Conservation (phyloP, 2,888 invertebrate species). For the Strigamia maritima region DNA sequence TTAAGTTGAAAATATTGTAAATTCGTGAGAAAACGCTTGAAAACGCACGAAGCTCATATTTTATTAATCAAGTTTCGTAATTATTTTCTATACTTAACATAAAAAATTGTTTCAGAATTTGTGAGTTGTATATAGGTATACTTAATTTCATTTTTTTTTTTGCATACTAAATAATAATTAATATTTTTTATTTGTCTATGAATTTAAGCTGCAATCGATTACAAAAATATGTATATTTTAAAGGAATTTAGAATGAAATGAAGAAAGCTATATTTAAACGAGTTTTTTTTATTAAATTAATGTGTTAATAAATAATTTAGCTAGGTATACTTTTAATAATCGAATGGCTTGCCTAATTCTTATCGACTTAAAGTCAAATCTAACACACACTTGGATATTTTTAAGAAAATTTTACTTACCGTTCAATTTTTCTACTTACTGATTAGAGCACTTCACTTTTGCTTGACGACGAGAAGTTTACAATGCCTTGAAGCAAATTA, state of each 20-base stretch:
- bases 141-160: slow-evolving; percentile 3
- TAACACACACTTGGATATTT: neutral
- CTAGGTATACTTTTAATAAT: neutral
- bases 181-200: neutral
- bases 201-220: neutral
- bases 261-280: slow-evolving; percentile 5
- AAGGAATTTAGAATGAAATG: slow-evolving; percentile 19
- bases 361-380: neutral
- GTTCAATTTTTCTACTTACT: neutral
- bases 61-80: slow-evolving; percentile 22
- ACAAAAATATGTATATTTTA: neutral
- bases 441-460: slow-evolving; percentile 4
- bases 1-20: neutral
- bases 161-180: neutral
- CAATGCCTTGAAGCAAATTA: too few species aligned
- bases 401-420: neutral
- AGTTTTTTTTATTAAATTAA: neutral
- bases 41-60: neutral
- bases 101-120: slow-evolving; percentile 19
- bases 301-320: slow-evolving; percentile 8
- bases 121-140: neutral
- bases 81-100: neutral
- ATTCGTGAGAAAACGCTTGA: slow-evolving; percentile 12
- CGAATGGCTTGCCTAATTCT: neutral
- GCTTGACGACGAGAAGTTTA: neutral